Evolutionary conservation across 2,888 invertebrate species (phyloP).

Genomic region (Proisotoma minuta): DNA sequence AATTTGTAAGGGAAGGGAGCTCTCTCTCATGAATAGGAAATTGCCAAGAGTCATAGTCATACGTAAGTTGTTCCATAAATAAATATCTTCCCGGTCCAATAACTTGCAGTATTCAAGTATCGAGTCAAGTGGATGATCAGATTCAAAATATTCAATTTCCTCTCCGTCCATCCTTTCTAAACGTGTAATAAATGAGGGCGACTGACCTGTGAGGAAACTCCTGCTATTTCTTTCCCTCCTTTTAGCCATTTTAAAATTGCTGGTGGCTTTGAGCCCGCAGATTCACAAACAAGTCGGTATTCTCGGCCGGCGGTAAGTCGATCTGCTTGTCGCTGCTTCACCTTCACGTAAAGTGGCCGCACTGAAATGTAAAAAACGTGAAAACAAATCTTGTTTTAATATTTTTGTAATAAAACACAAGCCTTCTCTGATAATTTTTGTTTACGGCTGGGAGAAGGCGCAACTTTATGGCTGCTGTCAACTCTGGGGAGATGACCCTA

Average conservation of each 20-base stretch:
- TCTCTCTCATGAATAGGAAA: too few species aligned
- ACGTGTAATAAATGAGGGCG: conserved; percentile 30
- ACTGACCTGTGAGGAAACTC: conserved; percentile 47
- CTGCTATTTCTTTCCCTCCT: conserved; percentile 70
- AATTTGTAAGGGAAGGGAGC: too few species aligned
- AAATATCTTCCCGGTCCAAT: too few species aligned
- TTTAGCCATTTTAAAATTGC: conserved; percentile 85
- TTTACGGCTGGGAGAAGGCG: too few species aligned
- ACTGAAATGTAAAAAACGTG: conserved; percentile 53
- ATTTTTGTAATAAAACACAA: too few species aligned
- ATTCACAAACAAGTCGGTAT: conserved; percentile 81
- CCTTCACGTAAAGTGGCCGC: conserved; percentile 77
- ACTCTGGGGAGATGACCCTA: conserved; percentile 10
- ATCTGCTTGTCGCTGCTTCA: conserved; percentile 68
- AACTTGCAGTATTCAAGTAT: too few species aligned
- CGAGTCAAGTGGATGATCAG: conserved; percentile 24
- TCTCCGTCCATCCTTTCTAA: conserved; percentile 2
- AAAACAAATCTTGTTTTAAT: too few species aligned
- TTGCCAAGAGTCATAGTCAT: too few species aligned
- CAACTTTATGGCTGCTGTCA: neutral
- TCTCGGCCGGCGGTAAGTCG: conserved; percentile 76
- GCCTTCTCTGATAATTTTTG: too few species aligned
- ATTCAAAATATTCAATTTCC: conserved; percentile 40
- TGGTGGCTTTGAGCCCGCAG: conserved; percentile 81
- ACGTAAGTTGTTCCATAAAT: too few species aligned